Percentiles rank a stretch among this genome's conserved stretches.
Evolutionary conservation across 1,140 invertebrate species (phyloP).

Genomic region (Drosophila tristis): DNA sequence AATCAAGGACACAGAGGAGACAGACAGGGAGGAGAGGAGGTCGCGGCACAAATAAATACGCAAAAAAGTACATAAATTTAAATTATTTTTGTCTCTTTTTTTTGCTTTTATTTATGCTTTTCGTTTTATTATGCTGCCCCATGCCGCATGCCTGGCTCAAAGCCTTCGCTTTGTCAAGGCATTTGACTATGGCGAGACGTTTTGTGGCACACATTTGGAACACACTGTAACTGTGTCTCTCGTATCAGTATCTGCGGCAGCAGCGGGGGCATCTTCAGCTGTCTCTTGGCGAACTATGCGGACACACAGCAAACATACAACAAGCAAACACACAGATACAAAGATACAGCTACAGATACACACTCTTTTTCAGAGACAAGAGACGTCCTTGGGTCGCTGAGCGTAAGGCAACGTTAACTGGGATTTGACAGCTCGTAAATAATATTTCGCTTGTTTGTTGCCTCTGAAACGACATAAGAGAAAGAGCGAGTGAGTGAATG

Average conservation of each 20-base stretch:
- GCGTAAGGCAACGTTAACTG: slow-evolving; percentile 79
- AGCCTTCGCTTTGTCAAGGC: slow-evolving; percentile 24
- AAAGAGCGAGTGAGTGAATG: too few relatives aligned
- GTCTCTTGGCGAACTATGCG: slow-evolving; percentile 76
- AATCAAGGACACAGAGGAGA: slow-evolving; percentile 51
- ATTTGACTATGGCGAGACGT: slow-evolving; percentile 44
- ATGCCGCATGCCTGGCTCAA: slow-evolving; percentile 11
- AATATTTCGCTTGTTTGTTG: slow-evolving; percentile 83
- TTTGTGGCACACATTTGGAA: slow-evolving; percentile 43
- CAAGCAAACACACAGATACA: slow-evolving; percentile 22
- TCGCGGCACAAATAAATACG: slow-evolving; percentile 64
- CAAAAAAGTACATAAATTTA: slow-evolving; percentile 79
- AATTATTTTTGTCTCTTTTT: slow-evolving; percentile 66
- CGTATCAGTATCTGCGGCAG: slow-evolving; percentile 53
- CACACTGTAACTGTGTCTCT: slow-evolving; percentile 22
- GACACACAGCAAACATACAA: slow-evolving; percentile 43
- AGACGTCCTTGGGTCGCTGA: slow-evolving; percentile 52
- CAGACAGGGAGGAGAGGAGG: slow-evolving; percentile 17
- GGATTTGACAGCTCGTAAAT: slow-evolving; percentile 84
- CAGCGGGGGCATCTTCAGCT: slow-evolving; percentile 44
- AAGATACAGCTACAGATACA: slow-evolving; percentile 20
- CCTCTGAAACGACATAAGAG: slow-evolving; percentile 23
- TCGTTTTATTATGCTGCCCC: slow-evolving; percentile 67
- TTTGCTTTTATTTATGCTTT: slow-evolving; percentile 62
- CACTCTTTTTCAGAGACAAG: slow-evolving; percentile 18